Base-by-base conservation (phyloP, 2,888 invertebrate species). In the Nemotelus pantherinus region DNA sequence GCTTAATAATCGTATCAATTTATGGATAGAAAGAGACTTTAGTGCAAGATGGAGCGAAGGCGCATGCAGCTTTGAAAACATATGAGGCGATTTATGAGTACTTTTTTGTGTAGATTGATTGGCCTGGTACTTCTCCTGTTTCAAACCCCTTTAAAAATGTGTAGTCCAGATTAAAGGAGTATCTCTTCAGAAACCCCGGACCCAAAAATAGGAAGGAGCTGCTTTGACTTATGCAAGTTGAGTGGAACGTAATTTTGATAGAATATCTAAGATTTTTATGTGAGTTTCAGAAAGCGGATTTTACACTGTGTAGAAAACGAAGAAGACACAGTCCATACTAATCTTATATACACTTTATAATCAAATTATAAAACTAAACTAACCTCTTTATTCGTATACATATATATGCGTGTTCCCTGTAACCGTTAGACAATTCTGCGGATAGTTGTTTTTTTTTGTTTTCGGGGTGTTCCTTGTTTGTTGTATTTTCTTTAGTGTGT, bases 1-100 rank as follows among this genome's bases (percentile, higher is more conserved):
- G n/a, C 25, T 58, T 58, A 58, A 9, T 58, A 10, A 58, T 58
- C 58, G 58, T 25, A 58, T n/a, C 25, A 58, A 58, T 58, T 58
- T 25, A 58, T n/a, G 58, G 58, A 58, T 25, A 25, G 25, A 58
- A 58, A 58, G 10, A 1, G 58, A 58, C 25, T 58, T 58, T 58
- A 25, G 25, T 58, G 10, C 7, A 58, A 58, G 58, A 7, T 58
- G 58, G 25, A n/a, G 25, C 2, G n/a, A 1, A 58, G 10, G 10
- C 58, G 58, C 10, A 10, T 58, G 5, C 58, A n/a, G 25, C 25
- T 58, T 58, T 58, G 58, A 58, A 58, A 58, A 58, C 58, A n/a
- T 58, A 58, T 1, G 58, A 58, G 58, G 7, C 58, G 25, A 10
- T 58, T 58, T 58, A 58, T 58, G 7, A 58, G 58, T 58, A 58